Evolutionary conservation across 2,113 vertebrate species (phyloP), one percentile per base, ranked within the genome.

Genomic region (Hyaena hyaena): DNA sequence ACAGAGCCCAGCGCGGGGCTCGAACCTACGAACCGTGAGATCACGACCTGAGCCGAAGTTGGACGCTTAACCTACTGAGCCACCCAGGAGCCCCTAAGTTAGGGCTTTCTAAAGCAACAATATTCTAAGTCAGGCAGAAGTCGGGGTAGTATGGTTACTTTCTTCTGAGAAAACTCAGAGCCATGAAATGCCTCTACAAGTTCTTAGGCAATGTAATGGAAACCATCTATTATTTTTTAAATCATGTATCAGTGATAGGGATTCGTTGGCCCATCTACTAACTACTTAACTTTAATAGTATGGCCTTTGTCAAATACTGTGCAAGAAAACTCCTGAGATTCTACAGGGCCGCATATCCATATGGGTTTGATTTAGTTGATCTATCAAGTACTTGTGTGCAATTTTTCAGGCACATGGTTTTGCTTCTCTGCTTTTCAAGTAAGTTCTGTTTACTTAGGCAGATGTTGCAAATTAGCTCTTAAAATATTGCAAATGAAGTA

Each of bases 381-480:
- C 92, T 90, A 95, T 97, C 96, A 95, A 95, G 74, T 73, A 63
- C 73, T 96, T 96, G 2, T 79, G 28, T 80, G 79, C 82, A 94
- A 66, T 83, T 97, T 90, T 98, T 98, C 97, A 98, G 93, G 97
- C 94, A 98, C 92, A 94, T 89, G 10, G 50, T 97, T 97, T 93
- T 97, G 61, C 82, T 97, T 95, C 96, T 98, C 79, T 92, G 65
- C 93, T 98, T 98, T 98, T 97, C 95, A 96, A 85, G 94, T 95
- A 93, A 21, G 83, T 98, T 97, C 95, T 97, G 96, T 97, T 97
- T 97, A 95, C 66, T 97, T 92, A 98, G 85, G 90, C 97, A 98
- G 97, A 98, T 98, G 98, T 97, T 98, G 90, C 96, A 97, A 98
- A 98, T 98, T 97, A 97, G 76, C 73, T 96, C 77, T 94, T 97